Conservation (phyloP, 2,113 vertebrate genomes). For the Halichoeres trimaculatus region DNA sequence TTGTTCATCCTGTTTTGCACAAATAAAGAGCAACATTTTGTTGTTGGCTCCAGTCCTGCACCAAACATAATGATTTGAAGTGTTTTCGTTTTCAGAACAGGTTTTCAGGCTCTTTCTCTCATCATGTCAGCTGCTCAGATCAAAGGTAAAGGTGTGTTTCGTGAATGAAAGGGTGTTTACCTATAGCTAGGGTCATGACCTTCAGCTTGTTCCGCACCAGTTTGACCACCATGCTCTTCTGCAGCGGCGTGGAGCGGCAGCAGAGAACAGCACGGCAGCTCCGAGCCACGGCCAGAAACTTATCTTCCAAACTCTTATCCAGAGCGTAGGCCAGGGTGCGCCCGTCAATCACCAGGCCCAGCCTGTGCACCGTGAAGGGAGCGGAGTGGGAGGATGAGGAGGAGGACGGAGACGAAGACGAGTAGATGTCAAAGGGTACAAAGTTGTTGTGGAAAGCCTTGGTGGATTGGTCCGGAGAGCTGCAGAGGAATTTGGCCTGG, state of each 20-base stretch:
- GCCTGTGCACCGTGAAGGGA: conserved; percentile 77
- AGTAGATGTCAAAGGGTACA: conserved; percentile 70
- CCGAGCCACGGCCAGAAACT: conserved; percentile 90
- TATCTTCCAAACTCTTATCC: conserved; percentile 90
- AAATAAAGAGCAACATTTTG: too few relatives aligned
- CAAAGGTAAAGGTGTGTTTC: not conserved
- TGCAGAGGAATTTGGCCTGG: conserved; percentile 86
- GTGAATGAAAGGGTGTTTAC: conserved; percentile 67
- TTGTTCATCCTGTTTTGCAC: too few relatives aligned
- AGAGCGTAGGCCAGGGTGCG: conserved; percentile 93
- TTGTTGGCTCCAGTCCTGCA: too few relatives aligned
- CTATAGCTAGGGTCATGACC: conserved; percentile 98
- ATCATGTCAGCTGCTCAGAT: too few relatives aligned
- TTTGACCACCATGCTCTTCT: conserved; percentile 98
- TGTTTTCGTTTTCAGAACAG: too few relatives aligned
- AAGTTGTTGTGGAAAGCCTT: conserved; percentile 76
- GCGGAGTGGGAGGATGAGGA: conserved; percentile 63
- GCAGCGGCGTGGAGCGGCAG: conserved; percentile 94
- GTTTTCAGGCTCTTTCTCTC: too few relatives aligned
- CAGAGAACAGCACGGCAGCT: conserved; percentile 93
- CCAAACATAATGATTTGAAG: too few relatives aligned
- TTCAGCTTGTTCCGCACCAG: conserved; percentile 96
- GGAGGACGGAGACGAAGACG: conserved; percentile 49
- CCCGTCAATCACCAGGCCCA: conserved; percentile 94
- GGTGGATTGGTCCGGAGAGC: conserved; percentile 67